Percentiles rank a stretch among this genome's conserved stretches.
Evolutionary conservation across 2,113 vertebrate genomes (phyloP).

Genomic region (Scatophagus argus): DNA sequence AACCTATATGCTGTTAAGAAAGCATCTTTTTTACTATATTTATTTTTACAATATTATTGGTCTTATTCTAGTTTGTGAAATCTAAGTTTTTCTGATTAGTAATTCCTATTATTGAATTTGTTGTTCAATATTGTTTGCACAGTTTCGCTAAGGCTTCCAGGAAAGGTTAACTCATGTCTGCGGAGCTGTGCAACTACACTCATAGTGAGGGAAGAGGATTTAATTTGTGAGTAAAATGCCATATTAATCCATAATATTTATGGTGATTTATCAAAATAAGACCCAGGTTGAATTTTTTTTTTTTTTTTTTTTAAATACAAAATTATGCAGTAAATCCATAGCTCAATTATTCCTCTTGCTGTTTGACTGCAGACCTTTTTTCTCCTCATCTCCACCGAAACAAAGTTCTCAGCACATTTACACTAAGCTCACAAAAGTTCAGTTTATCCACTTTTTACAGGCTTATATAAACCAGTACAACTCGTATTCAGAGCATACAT

Average conservation of each 20-base stretch:
- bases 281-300: no score
- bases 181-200: background rate
- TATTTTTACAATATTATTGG: background rate
- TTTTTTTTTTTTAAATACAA: no score
- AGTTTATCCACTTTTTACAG: background rate
- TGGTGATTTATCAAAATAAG: no score
- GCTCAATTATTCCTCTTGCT: background rate
- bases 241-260: background rate
- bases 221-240: background rate
- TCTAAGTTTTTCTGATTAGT: background rate
- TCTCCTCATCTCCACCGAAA: background rate
- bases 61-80: background rate
- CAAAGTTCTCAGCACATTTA: no score
- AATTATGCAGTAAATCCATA: background rate
- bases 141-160: background rate
- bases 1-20: background rate
- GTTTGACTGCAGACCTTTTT: background rate
- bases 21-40: background rate
- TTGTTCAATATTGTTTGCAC: background rate
- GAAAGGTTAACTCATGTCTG: background rate
- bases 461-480: background rate
- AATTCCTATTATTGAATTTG: background rate
- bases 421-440: background rate
- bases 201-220: background rate
- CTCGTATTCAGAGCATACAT: background rate